Conservation (phyloP, 2,797 vertebrate species). For the Sibirionetta formosa region DNA sequence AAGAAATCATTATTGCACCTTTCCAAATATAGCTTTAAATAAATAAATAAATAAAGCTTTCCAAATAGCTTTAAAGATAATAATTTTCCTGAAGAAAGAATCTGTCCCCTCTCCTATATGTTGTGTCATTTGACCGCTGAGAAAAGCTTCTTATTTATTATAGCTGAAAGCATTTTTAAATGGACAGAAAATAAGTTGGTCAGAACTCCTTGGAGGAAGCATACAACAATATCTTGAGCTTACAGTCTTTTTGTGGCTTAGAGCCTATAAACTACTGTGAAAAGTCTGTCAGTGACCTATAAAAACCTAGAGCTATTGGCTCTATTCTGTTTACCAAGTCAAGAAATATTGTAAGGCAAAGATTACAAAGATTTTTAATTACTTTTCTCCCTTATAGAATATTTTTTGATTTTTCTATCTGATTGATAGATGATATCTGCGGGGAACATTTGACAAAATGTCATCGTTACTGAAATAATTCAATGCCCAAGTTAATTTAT, state of each 20-base stretch:
- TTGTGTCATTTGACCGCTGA: conserved; percentile 6
- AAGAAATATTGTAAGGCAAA: not conserved
- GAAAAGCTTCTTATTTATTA: conserved; percentile 51
- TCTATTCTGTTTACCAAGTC: not conserved
- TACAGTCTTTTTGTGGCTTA: not conserved
- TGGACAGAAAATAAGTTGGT: conserved; percentile 37
- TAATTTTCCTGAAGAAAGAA: not conserved
- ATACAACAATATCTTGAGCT: not conserved
- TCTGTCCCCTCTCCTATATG: not conserved
- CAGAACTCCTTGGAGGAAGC: conserved; percentile 37
- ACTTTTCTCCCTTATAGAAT: not conserved
- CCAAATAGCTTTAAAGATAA: not conserved
- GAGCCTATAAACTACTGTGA: conserved; percentile 12
- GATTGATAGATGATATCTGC: not conserved
- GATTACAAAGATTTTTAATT: not conserved
- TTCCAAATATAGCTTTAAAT: not conserved
- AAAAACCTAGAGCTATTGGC: not conserved
- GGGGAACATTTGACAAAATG: not conserved
- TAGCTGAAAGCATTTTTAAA: conserved; percentile 50
- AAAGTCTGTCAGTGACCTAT: conserved; percentile 14
- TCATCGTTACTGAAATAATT: not conserved
- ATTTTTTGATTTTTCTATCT: not conserved
- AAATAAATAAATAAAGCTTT: too few species aligned
- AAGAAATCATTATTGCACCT: not conserved
- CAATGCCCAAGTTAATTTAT: not conserved